These are phyloP conservation scores for Zaprionus davidi DNA, from an alignment of 1,140 invertebrate genomes.

Conservation along the genomic window DNA sequence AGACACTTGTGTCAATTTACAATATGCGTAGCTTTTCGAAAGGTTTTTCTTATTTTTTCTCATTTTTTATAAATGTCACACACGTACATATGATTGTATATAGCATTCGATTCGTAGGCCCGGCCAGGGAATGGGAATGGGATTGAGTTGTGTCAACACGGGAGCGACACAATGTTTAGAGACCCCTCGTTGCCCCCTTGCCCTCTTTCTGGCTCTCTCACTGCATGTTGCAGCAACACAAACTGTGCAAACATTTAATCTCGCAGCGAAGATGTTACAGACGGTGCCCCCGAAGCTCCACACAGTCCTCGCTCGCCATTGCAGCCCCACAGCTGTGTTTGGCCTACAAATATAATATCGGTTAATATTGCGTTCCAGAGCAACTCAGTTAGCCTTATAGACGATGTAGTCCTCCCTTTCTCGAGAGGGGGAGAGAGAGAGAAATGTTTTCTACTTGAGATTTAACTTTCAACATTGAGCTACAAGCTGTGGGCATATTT, in stretches of 20 bases:
- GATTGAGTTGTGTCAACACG: conserved; percentile 62
- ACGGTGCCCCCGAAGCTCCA: conserved; percentile 30
- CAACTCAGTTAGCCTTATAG: neutral
- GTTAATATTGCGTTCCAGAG: conserved; percentile 15
- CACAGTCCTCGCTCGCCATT: conserved; percentile 23
- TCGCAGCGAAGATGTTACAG: conserved; percentile 72
- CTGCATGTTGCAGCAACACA: conserved; percentile 70
- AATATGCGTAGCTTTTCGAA: conserved; percentile 69
- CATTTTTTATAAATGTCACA: conserved; percentile 66
- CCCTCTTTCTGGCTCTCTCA: neutral
- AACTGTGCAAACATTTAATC: conserved; percentile 81
- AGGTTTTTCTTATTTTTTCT: conserved; percentile 56
- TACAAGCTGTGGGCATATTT: conserved; percentile 37
- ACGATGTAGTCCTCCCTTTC: neutral
- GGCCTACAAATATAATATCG: conserved; percentile 63
- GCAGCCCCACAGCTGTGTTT: conserved; percentile 68
- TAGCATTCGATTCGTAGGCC: conserved; percentile 24
- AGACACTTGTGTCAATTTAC: conserved; percentile 78
- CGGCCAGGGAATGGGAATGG: conserved; percentile 32
- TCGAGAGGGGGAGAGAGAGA: neutral
- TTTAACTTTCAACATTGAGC: conserved; percentile 66
- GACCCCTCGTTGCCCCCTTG: conserved; percentile 20
- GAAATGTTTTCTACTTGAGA: conserved; percentile 66
- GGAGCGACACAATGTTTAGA: conserved; percentile 62
- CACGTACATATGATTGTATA: conserved; percentile 51